These are phyloP conservation scores for Halcyon chelicuti DNA, from an alignment of 2,797 vertebrate species.

Conservation along the genomic window DNA sequence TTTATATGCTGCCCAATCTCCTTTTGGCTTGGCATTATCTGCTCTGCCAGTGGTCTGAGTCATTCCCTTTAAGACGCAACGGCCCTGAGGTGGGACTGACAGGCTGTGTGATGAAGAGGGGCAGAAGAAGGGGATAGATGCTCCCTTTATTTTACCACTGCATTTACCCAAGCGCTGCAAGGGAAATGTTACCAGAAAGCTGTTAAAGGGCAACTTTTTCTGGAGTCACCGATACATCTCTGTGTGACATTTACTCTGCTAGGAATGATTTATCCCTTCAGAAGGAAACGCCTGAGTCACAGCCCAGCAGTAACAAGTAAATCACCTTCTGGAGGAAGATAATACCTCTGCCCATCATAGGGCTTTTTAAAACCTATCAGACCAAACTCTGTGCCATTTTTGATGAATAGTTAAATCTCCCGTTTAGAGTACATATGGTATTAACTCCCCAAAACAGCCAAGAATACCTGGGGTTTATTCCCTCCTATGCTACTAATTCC, in stretches of 20 bases:
- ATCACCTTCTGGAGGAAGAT: conserved; percentile 49
- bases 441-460: background rate
- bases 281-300: conserved; percentile 67
- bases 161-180: conserved; percentile 39
- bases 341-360: conserved; percentile 10
- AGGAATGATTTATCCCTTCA: conserved; percentile 72
- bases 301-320: conserved; percentile 68
- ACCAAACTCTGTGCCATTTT: background rate
- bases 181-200: conserved; percentile 50
- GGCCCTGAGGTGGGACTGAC: background rate
- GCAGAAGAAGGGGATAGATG: conserved; percentile 5
- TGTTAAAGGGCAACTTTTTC: conserved; percentile 69
- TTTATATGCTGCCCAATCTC: background rate
- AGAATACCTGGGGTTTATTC: background rate
- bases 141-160: conserved; percentile 50
- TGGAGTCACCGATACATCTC: conserved; percentile 59
- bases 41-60: conserved; percentile 29
- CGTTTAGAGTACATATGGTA: background rate
- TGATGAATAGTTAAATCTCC: background rate
- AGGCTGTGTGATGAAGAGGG: conserved; percentile 38
- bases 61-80: conserved; percentile 3
- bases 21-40: conserved; percentile 35
- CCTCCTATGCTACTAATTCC: background rate
- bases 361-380: background rate
- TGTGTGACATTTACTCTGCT: conserved; percentile 58